Evolutionary conservation across 1,140 invertebrate species (phyloP).

Genomic region (Drosophila sechellia): DNA sequence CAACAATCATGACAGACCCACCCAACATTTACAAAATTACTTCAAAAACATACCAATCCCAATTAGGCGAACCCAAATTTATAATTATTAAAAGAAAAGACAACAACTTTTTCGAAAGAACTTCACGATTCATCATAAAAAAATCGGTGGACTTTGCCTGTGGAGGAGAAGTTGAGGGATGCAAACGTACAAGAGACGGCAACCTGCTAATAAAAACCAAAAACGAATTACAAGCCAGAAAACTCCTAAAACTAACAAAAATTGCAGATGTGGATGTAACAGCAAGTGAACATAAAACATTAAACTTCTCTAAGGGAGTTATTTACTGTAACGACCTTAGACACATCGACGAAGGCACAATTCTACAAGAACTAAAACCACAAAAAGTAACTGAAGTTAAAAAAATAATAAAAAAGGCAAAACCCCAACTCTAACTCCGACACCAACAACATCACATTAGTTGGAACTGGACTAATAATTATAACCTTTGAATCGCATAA

Average conservation of each 20-base stretch:
- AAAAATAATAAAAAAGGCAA: no score
- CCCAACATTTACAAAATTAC: background rate
- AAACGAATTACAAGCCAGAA: constrained; percentile 6
- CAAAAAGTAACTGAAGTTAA: constrained; percentile 1
- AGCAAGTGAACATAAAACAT: constrained; percentile 10
- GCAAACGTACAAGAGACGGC: constrained; percentile 3
- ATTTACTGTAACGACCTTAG: constrained; percentile 5
- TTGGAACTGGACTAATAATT: no score
- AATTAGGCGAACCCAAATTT: background rate
- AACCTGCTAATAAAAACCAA: constrained; percentile 13
- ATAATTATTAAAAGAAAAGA: constrained; percentile 4
- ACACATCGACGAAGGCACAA: constrained; percentile 3
- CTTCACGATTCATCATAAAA: background rate
- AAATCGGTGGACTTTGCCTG: constrained; percentile 7
- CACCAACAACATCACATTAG: no score
- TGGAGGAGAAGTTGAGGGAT: background rate
- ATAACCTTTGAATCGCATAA: no score
- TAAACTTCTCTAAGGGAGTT: background rate
- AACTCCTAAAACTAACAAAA: constrained; percentile 3
- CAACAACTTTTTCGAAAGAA: background rate
- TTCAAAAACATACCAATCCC: background rate
- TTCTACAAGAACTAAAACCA: constrained; percentile 12
- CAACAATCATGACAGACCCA: constrained; percentile 5
- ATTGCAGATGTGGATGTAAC: constrained; percentile 7
- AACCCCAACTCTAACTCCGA: no score